Evolutionary conservation across 2,888 invertebrate genomes (phyloP).

Genomic region (Phrixothrix hirtus): DNA sequence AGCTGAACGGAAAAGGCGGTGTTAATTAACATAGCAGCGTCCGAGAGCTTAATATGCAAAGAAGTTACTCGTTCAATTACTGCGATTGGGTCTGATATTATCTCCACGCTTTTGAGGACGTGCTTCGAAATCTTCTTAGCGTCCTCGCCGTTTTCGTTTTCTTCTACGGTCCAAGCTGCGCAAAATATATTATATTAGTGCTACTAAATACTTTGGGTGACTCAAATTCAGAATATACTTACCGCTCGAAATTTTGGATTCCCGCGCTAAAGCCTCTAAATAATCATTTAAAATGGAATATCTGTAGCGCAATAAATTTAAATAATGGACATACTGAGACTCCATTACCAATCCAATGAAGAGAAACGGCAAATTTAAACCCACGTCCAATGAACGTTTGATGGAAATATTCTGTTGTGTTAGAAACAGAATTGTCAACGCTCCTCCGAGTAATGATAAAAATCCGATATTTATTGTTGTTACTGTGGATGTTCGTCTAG

Average conservation of each 20-base stretch:
- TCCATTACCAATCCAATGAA: constrained; percentile 38
- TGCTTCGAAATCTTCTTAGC: constrained; percentile 25
- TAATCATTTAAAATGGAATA: constrained; percentile 40
- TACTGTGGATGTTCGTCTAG: constrained; percentile 3
- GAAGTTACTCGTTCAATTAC: constrained; percentile 42
- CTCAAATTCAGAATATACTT: constrained; percentile 4
- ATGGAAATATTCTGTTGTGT: too few species aligned
- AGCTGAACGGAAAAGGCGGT: constrained; percentile 44
- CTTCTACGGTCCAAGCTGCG: constrained; percentile 30
- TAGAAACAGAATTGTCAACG: too few species aligned
- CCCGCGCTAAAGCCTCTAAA: constrained; percentile 35
- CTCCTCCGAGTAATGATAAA: neutral
- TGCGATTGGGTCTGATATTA: constrained; percentile 36
- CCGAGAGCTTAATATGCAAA: constrained; percentile 43
- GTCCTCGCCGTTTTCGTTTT: constrained; percentile 9
- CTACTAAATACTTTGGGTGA: too few species aligned
- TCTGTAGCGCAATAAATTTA: constrained; percentile 36
- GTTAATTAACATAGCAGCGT: constrained; percentile 42
- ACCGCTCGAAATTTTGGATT: constrained; percentile 27
- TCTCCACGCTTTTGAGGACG: constrained; percentile 23
- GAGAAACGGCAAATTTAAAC: constrained; percentile 10
- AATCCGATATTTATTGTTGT: neutral
- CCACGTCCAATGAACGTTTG: neutral
- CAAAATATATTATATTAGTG: too few species aligned
- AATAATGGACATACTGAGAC: constrained; percentile 39